Percentiles rank a stretch among this genome's conserved stretches.
phyloP scores from a whole-genome alignment of 1,140 invertebrate genomes.

The Drosophila obscura region DNA sequence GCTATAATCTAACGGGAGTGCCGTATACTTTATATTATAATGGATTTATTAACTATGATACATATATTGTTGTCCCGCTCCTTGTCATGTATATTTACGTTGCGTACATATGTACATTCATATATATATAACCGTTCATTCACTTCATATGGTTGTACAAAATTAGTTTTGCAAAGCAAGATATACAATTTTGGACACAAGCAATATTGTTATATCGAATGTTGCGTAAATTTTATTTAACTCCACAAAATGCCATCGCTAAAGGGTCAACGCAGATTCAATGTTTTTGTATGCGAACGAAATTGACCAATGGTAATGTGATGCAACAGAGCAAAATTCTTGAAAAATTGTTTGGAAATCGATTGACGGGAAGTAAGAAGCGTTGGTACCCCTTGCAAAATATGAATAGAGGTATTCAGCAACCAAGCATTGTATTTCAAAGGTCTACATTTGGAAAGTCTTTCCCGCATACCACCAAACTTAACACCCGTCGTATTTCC shows the following conservation, averaged over 20 bases:
- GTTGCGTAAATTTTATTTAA: too few species aligned
- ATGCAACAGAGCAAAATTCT: conserved; percentile 68
- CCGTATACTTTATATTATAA: too few species aligned
- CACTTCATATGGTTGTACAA: too few species aligned
- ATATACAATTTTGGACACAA: too few species aligned
- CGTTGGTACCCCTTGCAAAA: conserved; percentile 62
- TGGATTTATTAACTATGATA: too few species aligned
- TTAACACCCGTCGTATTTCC: conserved; percentile 84
- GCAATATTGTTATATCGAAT: too few species aligned
- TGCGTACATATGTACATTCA: background rate
- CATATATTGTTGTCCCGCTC: too few species aligned
- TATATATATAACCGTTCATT: too few species aligned
- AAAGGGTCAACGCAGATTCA: too few species aligned
- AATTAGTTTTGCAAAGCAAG: too few species aligned
- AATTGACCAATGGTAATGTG: conserved; percentile 25
- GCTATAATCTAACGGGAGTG: too few species aligned
- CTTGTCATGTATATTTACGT: background rate
- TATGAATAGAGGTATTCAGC: conserved; percentile 17
- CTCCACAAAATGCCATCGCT: too few species aligned
- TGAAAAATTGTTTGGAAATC: conserved; percentile 66
- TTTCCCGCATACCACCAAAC: conserved; percentile 75
- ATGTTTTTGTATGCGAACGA: background rate
- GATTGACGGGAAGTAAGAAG: conserved; percentile 64
- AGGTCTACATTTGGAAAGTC: conserved; percentile 52
- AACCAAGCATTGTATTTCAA: conserved; percentile 40